Base-by-base conservation (phyloP, 1,140 invertebrate species). In the Tyrophagus putrescentiae region DNA sequence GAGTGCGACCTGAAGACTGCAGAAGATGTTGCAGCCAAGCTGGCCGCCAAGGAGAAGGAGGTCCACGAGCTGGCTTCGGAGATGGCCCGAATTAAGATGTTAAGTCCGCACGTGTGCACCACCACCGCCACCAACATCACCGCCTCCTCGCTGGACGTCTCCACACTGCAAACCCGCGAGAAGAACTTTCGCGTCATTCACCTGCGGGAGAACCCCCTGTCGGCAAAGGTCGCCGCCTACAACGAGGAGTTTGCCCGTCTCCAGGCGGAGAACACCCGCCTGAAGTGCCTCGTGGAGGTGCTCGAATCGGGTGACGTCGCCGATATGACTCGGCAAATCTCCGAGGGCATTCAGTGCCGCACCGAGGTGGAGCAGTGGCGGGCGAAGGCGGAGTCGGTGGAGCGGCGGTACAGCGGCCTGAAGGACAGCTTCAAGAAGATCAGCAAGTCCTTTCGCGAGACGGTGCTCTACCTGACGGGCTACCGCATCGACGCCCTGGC, bases 381-480 rank as follows among this genome's bases (percentile, higher is more conserved):
- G 57, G 60, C 67, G 31, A 67, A 72, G 60, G 56, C 74, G 48
- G 57, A 63, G 3, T 64, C 52, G 45, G 67, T 77, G 58, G 77
- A 81, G 65, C 76, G 82, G 56, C 68, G 90, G 25, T 81, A 81
- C 64, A 77, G 83, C 41, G 77, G 84, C 66, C 68, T 87, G 1
- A 82, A 87, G 71, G 87, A 92, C 66, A 83, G 80, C 45, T 92
- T 88, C 67, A 84, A 84, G 65, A 81, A 81, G 23, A 83, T 81
- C 0, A 82, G 82, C 64, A 80, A 84, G 64, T 86, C 92, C 67
- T 88, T 88, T 67, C 78, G 87, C 44, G 83, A 92, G 68, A 82
- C 86, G 0, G 82, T 82, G 68, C 91, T 89, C 65, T 81, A 83
- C 73, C 73, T 93, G 4, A 79, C 87, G 50, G 89, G 88, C 23